Percentiles rank a stretch among this genome's conserved stretches.
phyloP scores from a whole-genome alignment of 1,140 invertebrate genomes.

The Ruditapes philippinarum region DNA sequence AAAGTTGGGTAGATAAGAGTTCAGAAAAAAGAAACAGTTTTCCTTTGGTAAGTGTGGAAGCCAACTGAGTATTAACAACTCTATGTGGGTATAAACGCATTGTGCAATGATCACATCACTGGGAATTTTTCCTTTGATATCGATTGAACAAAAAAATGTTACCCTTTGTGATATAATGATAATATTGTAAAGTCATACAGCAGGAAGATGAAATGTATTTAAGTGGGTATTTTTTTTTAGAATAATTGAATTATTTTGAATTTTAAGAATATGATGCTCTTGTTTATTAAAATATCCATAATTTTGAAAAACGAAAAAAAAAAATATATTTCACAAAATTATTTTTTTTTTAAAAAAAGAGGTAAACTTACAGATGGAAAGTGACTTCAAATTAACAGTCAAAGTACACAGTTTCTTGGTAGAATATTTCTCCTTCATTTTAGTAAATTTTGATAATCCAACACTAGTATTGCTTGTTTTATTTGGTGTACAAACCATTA shows the following conservation, averaged over 20 bases:
- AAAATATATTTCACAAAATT: too few species aligned
- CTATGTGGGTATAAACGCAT: not conserved
- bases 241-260: too few species aligned
- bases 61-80: not conserved
- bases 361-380: slow-evolving; percentile 52
- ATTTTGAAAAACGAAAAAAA: too few species aligned
- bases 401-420: not conserved
- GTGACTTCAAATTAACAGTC: not conserved
- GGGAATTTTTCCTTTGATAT: not conserved
- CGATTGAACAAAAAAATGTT: too few species aligned
- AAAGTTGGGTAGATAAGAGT: not conserved
- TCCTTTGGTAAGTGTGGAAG: not conserved
- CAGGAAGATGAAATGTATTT: too few species aligned
- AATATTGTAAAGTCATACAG: too few species aligned
- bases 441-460: not conserved
- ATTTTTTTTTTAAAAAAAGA: too few species aligned
- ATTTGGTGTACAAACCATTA: slow-evolving; percentile 16
- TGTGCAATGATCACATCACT: not conserved
- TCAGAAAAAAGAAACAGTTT: not conserved
- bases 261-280: too few species aligned
- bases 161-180: too few species aligned
- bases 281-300: too few species aligned
- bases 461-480: not conserved
- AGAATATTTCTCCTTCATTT: slow-evolving; percentile 49
- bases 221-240: too few species aligned